Evolutionary conservation across 2,888 invertebrate genomes (phyloP).

Genomic region (Lepidochitona cinerea): DNA sequence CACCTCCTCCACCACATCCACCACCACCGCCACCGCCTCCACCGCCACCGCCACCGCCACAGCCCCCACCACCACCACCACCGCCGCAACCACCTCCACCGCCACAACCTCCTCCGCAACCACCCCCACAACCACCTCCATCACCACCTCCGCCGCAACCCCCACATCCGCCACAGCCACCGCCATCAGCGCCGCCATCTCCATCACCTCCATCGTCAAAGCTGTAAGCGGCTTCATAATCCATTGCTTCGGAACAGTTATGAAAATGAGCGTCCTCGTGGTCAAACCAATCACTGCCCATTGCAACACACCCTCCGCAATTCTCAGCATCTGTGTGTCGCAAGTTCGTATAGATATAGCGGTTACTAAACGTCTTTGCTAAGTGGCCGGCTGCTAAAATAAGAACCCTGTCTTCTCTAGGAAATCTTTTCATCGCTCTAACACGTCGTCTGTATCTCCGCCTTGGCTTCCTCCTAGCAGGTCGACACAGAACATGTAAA

Average conservation of each 20-base stretch:
- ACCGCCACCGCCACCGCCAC: background rate
- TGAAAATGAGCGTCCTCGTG: background rate
- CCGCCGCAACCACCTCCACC: conserved; percentile 38
- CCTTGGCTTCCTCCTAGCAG: conserved; percentile 56
- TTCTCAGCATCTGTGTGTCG: conserved; percentile 47
- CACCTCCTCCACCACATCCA: background rate
- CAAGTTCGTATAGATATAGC: conserved; percentile 52
- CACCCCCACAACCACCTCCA: conserved; percentile 33
- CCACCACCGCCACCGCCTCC: background rate
- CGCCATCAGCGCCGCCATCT: conserved; percentile 23
- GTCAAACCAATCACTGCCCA: background rate
- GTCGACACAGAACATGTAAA: conserved; percentile 73
- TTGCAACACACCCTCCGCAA: background rate
- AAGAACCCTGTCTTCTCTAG: conserved; percentile 63
- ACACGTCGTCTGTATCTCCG: conserved; percentile 24
- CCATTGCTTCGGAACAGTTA: conserved; percentile 9
- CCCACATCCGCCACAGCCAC: conserved; percentile 18
- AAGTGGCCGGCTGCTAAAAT: conserved; percentile 72
- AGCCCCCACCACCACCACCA: conserved; percentile 35
- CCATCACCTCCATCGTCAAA: conserved; percentile 40
- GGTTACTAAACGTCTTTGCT: conserved; percentile 64
- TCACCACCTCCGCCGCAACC: conserved; percentile 43
- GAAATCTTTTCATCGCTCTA: conserved; percentile 45
- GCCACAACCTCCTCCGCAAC: conserved; percentile 41
- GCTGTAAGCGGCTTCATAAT: conserved; percentile 23